Evolutionary conservation across 2,888 invertebrate species (phyloP).

Genomic region (Eumacrocentrus americanus): DNA sequence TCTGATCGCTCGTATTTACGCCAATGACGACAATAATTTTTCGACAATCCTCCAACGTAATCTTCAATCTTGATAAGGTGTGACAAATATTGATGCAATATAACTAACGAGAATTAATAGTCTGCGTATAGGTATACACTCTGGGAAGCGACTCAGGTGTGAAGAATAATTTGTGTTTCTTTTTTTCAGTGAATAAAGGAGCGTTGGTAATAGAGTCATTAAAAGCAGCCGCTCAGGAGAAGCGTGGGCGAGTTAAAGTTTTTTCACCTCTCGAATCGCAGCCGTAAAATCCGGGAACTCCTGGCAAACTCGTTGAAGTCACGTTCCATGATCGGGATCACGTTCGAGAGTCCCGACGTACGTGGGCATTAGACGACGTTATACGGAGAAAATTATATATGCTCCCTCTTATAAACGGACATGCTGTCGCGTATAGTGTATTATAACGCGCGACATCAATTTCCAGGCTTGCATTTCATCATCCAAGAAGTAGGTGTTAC

Average conservation of each 20-base stretch:
- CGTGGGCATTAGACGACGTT: conserved; percentile 32
- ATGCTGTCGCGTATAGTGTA: too few relatives aligned
- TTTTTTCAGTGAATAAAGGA: conserved; percentile 21
- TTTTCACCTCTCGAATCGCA: conserved; percentile 16
- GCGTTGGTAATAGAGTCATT: conserved; percentile 24
- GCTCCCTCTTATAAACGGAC: too few relatives aligned
- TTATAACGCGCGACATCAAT: conserved; percentile 27
- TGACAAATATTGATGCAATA: not conserved
- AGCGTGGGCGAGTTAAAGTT: conserved; percentile 13
- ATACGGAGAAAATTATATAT: conserved; percentile 30
- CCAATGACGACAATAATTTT: conserved; percentile 34
- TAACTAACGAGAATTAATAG: too few relatives aligned
- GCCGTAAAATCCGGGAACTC: conserved; percentile 19
- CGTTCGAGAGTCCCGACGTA: conserved; percentile 32
- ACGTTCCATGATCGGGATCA: conserved; percentile 33
- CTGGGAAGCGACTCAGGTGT: conserved; percentile 1
- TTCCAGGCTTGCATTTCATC: conserved; percentile 27
- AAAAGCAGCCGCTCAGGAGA: conserved; percentile 16
- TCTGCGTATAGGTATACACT: not conserved
- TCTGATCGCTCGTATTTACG: conserved; percentile 35
- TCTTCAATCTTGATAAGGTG: not conserved
- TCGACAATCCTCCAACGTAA: conserved; percentile 6
- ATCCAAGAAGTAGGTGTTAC: not conserved
- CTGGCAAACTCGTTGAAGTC: conserved; percentile 31
- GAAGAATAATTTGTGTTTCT: conserved; percentile 21